Evolutionary conservation across 1,140 invertebrate genomes (phyloP), one percentile per base, ranked within the genome.

Genomic region (Euura lappo): DNA sequence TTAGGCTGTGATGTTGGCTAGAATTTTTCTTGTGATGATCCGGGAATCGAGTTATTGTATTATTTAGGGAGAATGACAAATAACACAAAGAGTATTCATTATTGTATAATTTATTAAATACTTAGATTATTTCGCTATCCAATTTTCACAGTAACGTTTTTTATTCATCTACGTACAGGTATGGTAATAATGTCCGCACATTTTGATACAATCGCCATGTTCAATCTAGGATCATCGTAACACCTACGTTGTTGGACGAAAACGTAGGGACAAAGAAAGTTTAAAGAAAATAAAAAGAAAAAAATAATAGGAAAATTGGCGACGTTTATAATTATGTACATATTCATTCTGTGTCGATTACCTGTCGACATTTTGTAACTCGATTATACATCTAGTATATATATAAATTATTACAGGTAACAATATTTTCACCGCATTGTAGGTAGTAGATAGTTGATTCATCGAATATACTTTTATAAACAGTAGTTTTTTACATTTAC

Each of bases 51-150:
- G n/a, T n/a, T n/a, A n/a, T n/a, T n/a, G n/a, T n/a, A n/a, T n/a
- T n/a, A n/a, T n/a, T n/a, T n/a, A n/a, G n/a, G n/a, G n/a, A n/a
- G n/a, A n/a, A n/a, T 60, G n/a, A 60, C 8, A 60, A 60, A 5
- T 60, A 5, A 60, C 8, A n/a, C 51, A 60, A n/a, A n/a, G n/a
- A 60, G 3, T 60, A 60, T 60, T 60, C 8, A 60, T 60, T n/a
- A 60, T 60, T 60, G 51, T 60, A 60, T 60, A 60, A 60, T 60
- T 60, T 60, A 60, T 60, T 60, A 60, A 60, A 60, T 60, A 60
- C 51, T 60, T 60, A 60, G 51, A 60, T 60, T 60, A 60, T n/a
- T 60, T 60, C 8, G n/a, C 3, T 60, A 60, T 3, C 51, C n/a
- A 60, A 8, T 60, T 60, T 60, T 8, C 51, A 60, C 51, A 60